Evolutionary conservation across 2,113 vertebrate genomes (phyloP).

Genomic region (Atlantisia rogersi): DNA sequence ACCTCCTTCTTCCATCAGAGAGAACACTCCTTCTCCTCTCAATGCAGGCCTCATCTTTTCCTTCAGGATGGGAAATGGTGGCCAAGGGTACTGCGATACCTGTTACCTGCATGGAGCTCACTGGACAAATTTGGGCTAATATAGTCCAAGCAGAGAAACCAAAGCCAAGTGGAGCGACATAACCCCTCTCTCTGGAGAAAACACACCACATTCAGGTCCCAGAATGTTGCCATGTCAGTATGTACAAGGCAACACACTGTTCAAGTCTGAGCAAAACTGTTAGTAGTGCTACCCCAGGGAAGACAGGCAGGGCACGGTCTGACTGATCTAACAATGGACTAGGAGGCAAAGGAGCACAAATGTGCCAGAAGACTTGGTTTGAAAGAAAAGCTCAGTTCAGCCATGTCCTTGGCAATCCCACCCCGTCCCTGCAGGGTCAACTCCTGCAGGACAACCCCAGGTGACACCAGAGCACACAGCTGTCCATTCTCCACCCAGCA

Average conservation of each 20-base stretch:
- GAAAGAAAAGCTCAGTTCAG: neutral
- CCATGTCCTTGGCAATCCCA: neutral
- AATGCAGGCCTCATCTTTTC: neutral
- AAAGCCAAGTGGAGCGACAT: neutral
- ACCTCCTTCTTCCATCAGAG: neutral
- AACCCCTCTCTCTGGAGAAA: neutral
- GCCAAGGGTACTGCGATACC: neutral
- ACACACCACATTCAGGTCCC: neutral
- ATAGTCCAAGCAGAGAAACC: neutral
- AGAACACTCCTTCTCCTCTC: neutral
- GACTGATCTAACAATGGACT: neutral
- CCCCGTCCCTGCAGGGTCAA: neutral
- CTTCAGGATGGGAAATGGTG: neutral
- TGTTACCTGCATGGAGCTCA: neutral
- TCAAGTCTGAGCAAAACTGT: neutral
- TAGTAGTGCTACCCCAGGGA: neutral
- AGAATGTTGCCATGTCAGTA: neutral
- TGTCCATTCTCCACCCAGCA: neutral
- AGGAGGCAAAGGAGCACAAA: neutral
- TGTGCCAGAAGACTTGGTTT: neutral
- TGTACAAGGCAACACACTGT: neutral
- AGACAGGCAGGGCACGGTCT: neutral
- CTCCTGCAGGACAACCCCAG: neutral
- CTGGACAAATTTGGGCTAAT: neutral
- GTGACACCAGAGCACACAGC: neutral